Conservation (phyloP, 64 coral and sea anemone genomes). For the Stichodactyla helianthus region DNA sequence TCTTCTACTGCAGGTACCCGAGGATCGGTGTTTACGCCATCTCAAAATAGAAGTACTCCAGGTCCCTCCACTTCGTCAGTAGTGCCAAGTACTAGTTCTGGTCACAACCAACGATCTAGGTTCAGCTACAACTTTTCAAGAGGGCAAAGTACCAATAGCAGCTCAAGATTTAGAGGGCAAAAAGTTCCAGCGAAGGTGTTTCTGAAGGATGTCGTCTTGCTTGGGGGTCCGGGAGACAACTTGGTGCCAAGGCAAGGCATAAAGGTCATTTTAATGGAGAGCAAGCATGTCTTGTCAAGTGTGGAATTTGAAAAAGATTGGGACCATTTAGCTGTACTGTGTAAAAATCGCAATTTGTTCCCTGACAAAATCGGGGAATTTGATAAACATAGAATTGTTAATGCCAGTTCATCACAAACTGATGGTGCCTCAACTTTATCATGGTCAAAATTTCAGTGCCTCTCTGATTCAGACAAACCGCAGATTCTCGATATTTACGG, state of each 20-base stretch:
- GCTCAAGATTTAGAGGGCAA: background rate
- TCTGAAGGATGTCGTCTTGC: conserved; percentile 45
- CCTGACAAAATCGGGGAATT: conserved; percentile 19
- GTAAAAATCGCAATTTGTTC: conserved; percentile 12
- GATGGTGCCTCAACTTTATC: conserved; percentile 35
- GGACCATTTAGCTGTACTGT: background rate
- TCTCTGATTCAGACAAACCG: conserved; percentile 58
- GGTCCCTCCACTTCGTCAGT: background rate
- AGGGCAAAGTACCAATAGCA: background rate
- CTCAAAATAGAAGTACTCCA: background rate
- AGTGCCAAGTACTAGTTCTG: background rate
- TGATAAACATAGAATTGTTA: conserved; percentile 38
- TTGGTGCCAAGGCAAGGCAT: conserved; percentile 27
- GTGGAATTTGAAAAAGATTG: conserved; percentile 38
- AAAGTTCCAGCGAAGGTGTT: background rate
- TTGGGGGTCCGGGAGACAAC: conserved; percentile 31
- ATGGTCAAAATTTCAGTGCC: conserved; percentile 34
- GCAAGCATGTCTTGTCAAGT: conserved; percentile 26
- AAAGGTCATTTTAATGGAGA: conserved; percentile 8
- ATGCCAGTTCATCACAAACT: conserved; percentile 48
- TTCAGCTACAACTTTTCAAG: background rate
- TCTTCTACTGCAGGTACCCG: background rate
- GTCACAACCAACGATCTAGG: background rate
- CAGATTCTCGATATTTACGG: conserved; percentile 9
- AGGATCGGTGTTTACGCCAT: no score